phyloP scores from a whole-genome alignment of 2,888 invertebrate genomes.

The Andrena bicolor region DNA sequence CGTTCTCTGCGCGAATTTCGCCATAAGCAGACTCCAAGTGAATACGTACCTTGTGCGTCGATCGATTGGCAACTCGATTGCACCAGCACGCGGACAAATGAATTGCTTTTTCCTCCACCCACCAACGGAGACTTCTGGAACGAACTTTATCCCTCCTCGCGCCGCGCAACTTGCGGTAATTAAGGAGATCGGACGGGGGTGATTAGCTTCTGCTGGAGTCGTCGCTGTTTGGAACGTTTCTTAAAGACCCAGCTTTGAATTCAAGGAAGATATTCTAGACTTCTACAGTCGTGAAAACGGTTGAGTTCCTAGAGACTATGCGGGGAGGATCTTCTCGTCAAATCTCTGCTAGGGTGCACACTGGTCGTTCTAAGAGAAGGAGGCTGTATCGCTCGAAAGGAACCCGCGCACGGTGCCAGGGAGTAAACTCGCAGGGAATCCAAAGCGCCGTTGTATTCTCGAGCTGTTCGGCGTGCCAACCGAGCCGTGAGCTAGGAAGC shows the following conservation, averaged over 20 bases:
- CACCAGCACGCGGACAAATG: conserved; percentile 18
- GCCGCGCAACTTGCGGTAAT: conserved; percentile 41
- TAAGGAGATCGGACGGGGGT: conserved; percentile 28
- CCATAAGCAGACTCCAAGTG: conserved; percentile 32
- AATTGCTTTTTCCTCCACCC: conserved; percentile 34
- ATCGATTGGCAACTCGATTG: conserved; percentile 55
- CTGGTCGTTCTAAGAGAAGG: conserved; percentile 6
- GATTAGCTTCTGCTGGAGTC: conserved; percentile 30
- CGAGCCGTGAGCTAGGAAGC: conserved; percentile 49
- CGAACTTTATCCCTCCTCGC: conserved; percentile 14
- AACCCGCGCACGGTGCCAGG: conserved; percentile 44
- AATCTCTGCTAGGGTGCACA: not conserved
- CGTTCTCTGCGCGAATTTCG: no score
- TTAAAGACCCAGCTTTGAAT: no score
- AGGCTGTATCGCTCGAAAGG: not conserved
- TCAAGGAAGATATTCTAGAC: no score
- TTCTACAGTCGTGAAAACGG: no score
- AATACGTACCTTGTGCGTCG: conserved; percentile 56
- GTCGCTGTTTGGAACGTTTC: no score
- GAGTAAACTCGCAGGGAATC: conserved; percentile 33
- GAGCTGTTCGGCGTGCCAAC: conserved; percentile 55
- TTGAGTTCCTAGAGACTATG: no score
- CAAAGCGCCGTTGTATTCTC: conserved; percentile 56
- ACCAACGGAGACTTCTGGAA: not conserved
- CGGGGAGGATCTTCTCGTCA: no score